Percentiles rank a stretch among this genome's conserved stretches.
Evolutionary conservation across 2,888 invertebrate genomes (phyloP).

Genomic region (Acrocera orbiculus): DNA sequence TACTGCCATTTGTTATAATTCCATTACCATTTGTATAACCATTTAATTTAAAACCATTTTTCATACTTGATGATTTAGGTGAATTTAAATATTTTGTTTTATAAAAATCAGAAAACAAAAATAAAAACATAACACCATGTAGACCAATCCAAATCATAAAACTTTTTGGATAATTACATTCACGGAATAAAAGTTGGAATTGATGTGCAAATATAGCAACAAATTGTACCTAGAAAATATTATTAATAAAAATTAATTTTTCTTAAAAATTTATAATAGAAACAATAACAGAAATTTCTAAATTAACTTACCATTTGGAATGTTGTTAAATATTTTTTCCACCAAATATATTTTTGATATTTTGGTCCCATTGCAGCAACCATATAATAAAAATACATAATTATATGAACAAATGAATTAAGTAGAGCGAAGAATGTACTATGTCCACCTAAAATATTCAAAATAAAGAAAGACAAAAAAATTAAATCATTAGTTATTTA

Average conservation of each 20-base stretch:
- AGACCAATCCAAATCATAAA: slow-evolving; percentile 90
- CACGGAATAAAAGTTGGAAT: slow-evolving; percentile 74
- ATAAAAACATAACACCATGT: slow-evolving; percentile 84
- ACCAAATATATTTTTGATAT: slow-evolving; percentile 91
- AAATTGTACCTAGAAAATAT: slow-evolving; percentile 60
- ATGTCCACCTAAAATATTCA: slow-evolving; percentile 62
- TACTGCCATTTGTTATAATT: slow-evolving; percentile 17
- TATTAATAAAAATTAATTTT: neutral
- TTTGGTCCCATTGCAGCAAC: slow-evolving; percentile 84
- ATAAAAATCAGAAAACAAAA: slow-evolving; percentile 91
- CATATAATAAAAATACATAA: slow-evolving; percentile 97
- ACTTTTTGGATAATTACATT: slow-evolving; percentile 78
- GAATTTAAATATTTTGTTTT: slow-evolving; percentile 52
- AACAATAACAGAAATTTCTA: neutral
- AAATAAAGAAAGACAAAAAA: slow-evolving; percentile 7
- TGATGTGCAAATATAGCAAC: slow-evolving; percentile 81
- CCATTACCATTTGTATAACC: slow-evolving; percentile 13
- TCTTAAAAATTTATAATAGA: neutral
- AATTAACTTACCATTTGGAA: slow-evolving; percentile 69
- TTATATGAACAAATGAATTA: slow-evolving; percentile 88
- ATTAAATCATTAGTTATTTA: neutral
- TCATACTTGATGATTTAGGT: slow-evolving; percentile 9
- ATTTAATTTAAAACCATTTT: slow-evolving; percentile 16
- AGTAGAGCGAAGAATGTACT: slow-evolving; percentile 90
- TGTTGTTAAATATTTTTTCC: slow-evolving; percentile 90